phyloP scores from a whole-genome alignment of 2,888 invertebrate genomes.

The Drosophila trichaetosa region DNA sequence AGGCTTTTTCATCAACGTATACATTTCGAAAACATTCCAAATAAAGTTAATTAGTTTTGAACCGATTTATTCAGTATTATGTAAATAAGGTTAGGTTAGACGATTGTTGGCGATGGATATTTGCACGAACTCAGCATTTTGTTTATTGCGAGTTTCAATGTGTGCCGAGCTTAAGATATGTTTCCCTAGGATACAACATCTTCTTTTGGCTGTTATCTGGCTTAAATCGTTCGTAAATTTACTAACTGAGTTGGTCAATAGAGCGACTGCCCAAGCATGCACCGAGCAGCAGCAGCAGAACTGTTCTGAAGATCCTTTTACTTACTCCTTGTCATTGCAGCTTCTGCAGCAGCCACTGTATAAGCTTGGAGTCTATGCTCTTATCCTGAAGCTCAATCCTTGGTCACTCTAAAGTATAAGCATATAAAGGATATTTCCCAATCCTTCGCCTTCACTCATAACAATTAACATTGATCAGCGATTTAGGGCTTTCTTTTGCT shows the following conservation, averaged over 20 bases:
- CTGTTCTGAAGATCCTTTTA: not conserved
- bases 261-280: not conserved
- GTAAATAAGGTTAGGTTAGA: not conserved
- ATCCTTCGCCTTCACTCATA: constrained; percentile 5
- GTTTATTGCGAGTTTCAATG: not conserved
- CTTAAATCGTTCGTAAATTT: not conserved
- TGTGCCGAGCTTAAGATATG: not conserved
- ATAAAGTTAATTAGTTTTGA: not conserved
- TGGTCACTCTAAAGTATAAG: not conserved
- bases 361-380: not conserved
- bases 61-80: not conserved
- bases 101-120: not conserved
- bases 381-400: not conserved
- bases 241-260: not conserved
- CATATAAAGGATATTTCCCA: not conserved
- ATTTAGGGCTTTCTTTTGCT: constrained; percentile 20
- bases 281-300: not conserved
- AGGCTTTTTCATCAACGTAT: not conserved
- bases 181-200: not conserved
- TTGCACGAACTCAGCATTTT: not conserved
- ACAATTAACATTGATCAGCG: constrained; percentile 54
- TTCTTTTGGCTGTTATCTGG: not conserved
- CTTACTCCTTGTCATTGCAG: not conserved
- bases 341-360: no score
- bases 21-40: not conserved